These are phyloP conservation scores for Patella pellucida DNA, from an alignment of 2,888 invertebrate genomes.

Conservation along the genomic window DNA sequence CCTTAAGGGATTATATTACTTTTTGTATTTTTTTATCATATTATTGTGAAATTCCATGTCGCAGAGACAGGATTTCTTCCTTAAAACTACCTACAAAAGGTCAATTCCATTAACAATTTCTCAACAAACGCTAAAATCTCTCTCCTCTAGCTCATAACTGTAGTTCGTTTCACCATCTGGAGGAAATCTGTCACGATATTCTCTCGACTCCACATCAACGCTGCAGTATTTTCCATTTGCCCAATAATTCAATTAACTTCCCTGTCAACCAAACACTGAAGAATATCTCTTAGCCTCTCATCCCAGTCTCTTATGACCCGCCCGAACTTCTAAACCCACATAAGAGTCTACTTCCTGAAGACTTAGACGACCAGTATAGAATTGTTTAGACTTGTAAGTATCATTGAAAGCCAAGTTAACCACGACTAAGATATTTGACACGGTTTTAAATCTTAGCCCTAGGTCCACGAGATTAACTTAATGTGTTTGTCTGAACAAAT, in stretches of 20 bases:
- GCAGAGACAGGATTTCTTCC: too few species aligned
- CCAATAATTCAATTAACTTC: not conserved
- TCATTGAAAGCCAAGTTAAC: conserved; percentile 7
- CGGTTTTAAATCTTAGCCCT: not conserved
- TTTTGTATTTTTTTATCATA: too few species aligned
- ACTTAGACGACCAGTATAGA: not conserved
- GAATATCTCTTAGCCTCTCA: not conserved
- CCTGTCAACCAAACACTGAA: not conserved
- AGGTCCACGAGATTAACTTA: not conserved
- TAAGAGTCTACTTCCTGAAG: conserved; percentile 6
- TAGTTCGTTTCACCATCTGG: not conserved
- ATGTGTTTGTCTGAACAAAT: too few species aligned
- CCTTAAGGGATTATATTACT: too few species aligned
- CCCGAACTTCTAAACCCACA: conserved; percentile 8
- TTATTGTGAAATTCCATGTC: too few species aligned
- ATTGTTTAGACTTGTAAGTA: conserved; percentile 1
- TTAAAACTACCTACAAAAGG: too few species aligned
- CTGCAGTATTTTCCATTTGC: not conserved
- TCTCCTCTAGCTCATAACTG: too few species aligned
- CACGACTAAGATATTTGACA: not conserved
- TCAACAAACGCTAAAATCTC: too few species aligned
- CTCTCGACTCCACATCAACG: not conserved
- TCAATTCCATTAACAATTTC: too few species aligned
- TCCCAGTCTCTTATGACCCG: not conserved
- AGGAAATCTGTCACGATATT: not conserved